Conservation (phyloP, 2,888 invertebrate species). For the Polietes domitor region DNA sequence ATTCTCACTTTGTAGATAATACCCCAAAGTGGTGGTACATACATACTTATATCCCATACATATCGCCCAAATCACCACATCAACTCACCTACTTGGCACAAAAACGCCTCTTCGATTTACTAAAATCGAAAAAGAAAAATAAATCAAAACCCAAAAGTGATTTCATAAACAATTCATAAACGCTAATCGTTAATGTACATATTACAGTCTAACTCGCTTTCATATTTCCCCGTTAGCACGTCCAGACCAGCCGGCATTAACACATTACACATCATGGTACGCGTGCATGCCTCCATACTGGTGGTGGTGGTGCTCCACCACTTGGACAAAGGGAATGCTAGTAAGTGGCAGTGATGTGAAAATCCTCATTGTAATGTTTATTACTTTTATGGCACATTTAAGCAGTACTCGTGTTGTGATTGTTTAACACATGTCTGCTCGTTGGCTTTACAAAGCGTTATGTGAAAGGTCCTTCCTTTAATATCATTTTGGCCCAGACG, state of each 20-base stretch:
- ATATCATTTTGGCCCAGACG: neutral
- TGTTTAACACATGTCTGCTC: constrained; percentile 10
- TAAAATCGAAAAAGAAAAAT: neutral
- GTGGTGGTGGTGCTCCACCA: neutral
- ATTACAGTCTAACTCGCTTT: neutral
- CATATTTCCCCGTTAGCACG: neutral
- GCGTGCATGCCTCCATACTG: no score
- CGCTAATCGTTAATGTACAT: neutral
- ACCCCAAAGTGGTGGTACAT: no score
- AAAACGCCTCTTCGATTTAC: no score
- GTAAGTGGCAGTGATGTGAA: neutral
- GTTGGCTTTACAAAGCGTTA: no score
- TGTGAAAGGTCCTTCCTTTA: neutral
- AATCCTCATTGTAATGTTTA: constrained; percentile 18
- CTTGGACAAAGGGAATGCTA: neutral
- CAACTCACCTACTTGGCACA: no score
- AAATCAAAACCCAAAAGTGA: neutral
- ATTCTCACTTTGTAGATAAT: no score
- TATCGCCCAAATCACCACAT: no score
- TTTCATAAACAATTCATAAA: neutral
- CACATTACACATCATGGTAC: no score
- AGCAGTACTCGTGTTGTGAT: constrained; percentile 22
- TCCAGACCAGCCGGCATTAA: neutral
- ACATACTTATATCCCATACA: no score
- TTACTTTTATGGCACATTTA: constrained; percentile 16